Base-by-base conservation (phyloP, 53 echinoderm and acorn worm species). In the Echinarachnius parma region DNA sequence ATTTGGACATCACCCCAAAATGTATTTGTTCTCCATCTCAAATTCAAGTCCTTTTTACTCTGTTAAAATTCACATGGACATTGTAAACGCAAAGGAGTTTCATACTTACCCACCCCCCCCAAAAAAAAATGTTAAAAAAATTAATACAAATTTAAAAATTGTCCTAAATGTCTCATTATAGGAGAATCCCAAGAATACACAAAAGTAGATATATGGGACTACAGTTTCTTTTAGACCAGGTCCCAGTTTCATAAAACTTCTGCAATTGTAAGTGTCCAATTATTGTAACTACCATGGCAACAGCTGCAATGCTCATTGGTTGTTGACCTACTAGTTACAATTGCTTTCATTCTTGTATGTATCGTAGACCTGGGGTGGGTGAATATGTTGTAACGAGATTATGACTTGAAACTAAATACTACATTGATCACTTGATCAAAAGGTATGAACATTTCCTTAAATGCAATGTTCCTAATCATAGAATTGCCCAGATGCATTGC, bases 381-480 rank as follows among this genome's bases (percentile, higher is more conserved):
- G 39, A 39, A 39, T 39, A 39, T 39, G 39, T 39, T 39, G 39
- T 39, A 39, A 39, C 39, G 39, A 39, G 39, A 39, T 39, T 39
- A 39, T 39, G 39, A 39, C 39, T 39, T 39, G 39, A 39, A 39
- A 39, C 39, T 39, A 39, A 39, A 39, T 39, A 39, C 39, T 39
- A 39, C 39, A 39, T 39, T 39, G 39, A 39, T 39, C 39, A 39
- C 39, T 39, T 39, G 39, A 39, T 39, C 39, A 39, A 39, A 39
- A 39, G 39, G 39, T 39, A 39, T 39, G 39, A 39, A 39, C 39
- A 39, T 39, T 39, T 39, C 39, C 39, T 39, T 39, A 39, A 39
- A 39, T 39, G 39, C 39, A 39, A 39, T 39, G 39, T 39, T 39
- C 39, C 39, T 39, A 39, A 39, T 39, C 39, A 39, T 39, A 61